These are phyloP conservation scores for Neoascia interrupta DNA, from an alignment of 2,888 invertebrate species.

Conservation along the genomic window DNA sequence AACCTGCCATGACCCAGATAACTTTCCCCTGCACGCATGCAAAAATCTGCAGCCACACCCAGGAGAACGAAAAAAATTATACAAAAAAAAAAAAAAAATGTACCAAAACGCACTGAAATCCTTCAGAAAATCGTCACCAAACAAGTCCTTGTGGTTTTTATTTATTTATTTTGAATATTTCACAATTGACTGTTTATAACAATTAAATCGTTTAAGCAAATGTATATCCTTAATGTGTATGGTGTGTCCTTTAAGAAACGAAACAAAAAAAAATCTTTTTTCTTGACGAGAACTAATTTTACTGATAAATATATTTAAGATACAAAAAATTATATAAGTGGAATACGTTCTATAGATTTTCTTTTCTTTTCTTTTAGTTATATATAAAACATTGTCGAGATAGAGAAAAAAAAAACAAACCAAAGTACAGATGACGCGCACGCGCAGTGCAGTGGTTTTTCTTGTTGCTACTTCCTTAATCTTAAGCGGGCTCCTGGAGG, in stretches of 20 bases:
- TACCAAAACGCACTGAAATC: background rate
- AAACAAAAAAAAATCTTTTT: conserved; percentile 39
- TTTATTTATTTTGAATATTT: conserved; percentile 70
- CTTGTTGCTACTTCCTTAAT: conserved; percentile 19
- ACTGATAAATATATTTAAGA: conserved; percentile 65
- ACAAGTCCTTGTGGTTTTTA: conserved; percentile 29
- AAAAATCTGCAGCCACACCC: conserved; percentile 45
- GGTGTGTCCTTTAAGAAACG: conserved; percentile 66
- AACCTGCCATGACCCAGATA: too few species aligned
- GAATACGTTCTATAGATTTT: conserved; percentile 61
- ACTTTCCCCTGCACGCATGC: conserved; percentile 38
- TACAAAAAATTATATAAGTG: conserved; percentile 65
- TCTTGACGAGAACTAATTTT: conserved; percentile 67
- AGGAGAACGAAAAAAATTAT: background rate
- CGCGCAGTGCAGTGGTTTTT: too few species aligned
- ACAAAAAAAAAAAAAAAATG: too few species aligned
- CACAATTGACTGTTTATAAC: conserved; percentile 70
- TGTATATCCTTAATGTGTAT: conserved; percentile 69
- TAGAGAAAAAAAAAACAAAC: conserved; percentile 48
- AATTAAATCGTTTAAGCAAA: conserved; percentile 70
- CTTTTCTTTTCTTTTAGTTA: conserved; percentile 23
- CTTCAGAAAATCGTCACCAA: conserved; percentile 4
- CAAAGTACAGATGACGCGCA: conserved; percentile 66
- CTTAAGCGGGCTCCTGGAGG: conserved; percentile 63
- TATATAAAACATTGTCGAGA: conserved; percentile 68